phyloP scores from a whole-genome alignment of 2,113 vertebrate genomes.

The Abramis brama region DNA sequence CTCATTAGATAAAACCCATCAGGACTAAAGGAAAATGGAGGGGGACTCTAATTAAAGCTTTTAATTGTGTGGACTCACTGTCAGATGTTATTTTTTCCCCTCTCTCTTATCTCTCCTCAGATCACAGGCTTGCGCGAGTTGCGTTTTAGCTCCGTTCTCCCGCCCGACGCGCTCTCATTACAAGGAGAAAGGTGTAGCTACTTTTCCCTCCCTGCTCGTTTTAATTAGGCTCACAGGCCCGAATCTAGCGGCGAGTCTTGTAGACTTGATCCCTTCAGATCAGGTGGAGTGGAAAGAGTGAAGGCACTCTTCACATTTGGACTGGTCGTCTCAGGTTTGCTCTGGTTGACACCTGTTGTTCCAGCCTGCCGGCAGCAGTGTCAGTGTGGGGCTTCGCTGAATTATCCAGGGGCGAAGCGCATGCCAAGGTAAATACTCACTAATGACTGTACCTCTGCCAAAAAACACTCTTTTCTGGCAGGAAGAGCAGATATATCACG shows the following conservation, averaged over 20 bases:
- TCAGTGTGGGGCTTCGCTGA: conserved; percentile 41
- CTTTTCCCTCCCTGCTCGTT: conserved; percentile 53
- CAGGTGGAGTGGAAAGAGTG: conserved; percentile 64
- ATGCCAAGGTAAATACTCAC: conserved; percentile 55
- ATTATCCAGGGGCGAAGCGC: conserved; percentile 28
- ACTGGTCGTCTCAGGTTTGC: conserved; percentile 60
- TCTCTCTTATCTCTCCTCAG: conserved; percentile 84
- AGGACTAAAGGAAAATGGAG: conserved; percentile 98
- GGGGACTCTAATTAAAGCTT: conserved; percentile 99
- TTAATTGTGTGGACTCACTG: conserved; percentile 99
- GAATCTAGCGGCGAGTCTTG: conserved; percentile 70
- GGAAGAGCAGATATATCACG: conserved; percentile 18
- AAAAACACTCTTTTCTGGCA: conserved; percentile 37
- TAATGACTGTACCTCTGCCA: conserved; percentile 49
- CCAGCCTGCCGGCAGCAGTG: conserved; percentile 27
- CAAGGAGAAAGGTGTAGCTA: conserved; percentile 78
- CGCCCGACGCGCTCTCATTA: conserved; percentile 75
- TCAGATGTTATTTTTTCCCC: conserved; percentile 87
- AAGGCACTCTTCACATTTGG: conserved; percentile 65
- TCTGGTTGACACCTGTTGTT: conserved; percentile 51
- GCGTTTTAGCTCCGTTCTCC: conserved; percentile 69
- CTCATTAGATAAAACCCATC: conserved; percentile 99
- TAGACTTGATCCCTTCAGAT: conserved; percentile 73
- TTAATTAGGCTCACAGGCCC: conserved; percentile 77
- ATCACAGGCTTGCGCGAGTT: conserved; percentile 84